These are phyloP conservation scores for Sabatieria punctata DNA, from an alignment of 2,888 invertebrate species.

Conservation along the genomic window DNA sequence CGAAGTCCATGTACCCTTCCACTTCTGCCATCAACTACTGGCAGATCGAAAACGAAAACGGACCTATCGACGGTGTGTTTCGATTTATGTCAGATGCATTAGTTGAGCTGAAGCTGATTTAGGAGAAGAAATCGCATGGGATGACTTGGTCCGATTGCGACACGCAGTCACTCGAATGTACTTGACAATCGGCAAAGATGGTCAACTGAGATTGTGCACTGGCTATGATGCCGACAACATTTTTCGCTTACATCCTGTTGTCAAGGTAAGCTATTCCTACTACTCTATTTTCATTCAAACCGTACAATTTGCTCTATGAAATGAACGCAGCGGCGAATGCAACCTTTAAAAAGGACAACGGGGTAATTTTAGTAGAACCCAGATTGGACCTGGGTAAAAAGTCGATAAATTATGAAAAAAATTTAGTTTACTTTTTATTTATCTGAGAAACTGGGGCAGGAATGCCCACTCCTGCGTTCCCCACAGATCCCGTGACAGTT, in stretches of 20 bases:
- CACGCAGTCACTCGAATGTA: conserved; percentile 32
- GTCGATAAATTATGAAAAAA: no score
- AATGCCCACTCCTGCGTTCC: no score
- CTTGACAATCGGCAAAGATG: conserved; percentile 26
- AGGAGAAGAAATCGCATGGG: conserved; percentile 31
- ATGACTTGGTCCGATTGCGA: conserved; percentile 30
- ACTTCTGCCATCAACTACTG: conserved; percentile 33
- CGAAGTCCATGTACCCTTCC: conserved; percentile 31
- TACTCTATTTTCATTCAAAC: conserved; percentile 5
- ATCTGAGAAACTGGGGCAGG: no score
- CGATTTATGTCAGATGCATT: no score
- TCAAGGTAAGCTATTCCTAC: conserved; percentile 21
- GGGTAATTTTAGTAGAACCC: no score
- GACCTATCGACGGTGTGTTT: conserved; percentile 29
- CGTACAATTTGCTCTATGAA: no score
- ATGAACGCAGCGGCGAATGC: no score
- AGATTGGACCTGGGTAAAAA: no score
- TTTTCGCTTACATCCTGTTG: conserved; percentile 32
- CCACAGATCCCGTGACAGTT: no score
- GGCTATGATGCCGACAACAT: conserved; percentile 28
- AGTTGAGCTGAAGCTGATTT: not conserved
- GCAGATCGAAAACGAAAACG: conserved; percentile 31
- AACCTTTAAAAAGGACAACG: no score
- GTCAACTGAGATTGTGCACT: conserved; percentile 21
- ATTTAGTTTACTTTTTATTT: no score